These are phyloP conservation scores for Oncorhynchus gorbuscha DNA, from an alignment of 2,113 vertebrate species.

Conservation along the genomic window DNA sequence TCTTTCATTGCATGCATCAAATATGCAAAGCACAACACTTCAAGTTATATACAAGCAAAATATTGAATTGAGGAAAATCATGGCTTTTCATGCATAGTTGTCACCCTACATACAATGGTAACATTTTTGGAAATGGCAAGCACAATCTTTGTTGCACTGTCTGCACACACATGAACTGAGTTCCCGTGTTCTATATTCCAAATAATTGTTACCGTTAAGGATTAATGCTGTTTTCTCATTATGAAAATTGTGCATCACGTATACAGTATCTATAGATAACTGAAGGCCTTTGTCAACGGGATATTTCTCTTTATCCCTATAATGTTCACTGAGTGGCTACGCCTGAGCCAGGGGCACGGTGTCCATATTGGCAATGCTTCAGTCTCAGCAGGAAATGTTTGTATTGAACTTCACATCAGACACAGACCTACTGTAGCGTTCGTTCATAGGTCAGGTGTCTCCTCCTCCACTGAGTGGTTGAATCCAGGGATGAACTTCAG, in stretches of 20 bases:
- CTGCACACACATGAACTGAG: background rate
- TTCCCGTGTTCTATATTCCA: background rate
- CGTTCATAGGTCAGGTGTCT: conserved; percentile 62
- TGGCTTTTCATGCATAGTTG: background rate
- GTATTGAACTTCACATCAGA: background rate
- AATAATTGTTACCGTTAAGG: conserved; percentile 3
- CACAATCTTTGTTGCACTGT: background rate
- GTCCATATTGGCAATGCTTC: no score
- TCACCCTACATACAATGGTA: background rate
- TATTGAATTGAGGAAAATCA: background rate
- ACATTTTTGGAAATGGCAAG: background rate
- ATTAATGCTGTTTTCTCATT: conserved; percentile 39
- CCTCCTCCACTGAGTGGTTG: conserved; percentile 86
- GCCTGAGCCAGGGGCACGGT: background rate
- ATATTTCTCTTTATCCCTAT: background rate
- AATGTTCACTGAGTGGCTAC: background rate
- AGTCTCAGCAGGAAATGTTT: background rate
- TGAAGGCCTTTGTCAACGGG: conserved; percentile 1
- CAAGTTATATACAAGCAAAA: background rate
- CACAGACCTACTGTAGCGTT: background rate
- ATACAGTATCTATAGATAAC: conserved; percentile 21
- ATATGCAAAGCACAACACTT: background rate
- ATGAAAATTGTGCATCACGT: background rate
- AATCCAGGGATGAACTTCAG: conserved; percentile 89
- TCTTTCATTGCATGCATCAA: background rate